A percentile compares a stretch with the other conserved stretches of the same genome.
These are phyloP conservation scores for Hypselothyrea guttata DNA, from an alignment of 2,888 invertebrate genomes.

Conservation along the genomic window DNA sequence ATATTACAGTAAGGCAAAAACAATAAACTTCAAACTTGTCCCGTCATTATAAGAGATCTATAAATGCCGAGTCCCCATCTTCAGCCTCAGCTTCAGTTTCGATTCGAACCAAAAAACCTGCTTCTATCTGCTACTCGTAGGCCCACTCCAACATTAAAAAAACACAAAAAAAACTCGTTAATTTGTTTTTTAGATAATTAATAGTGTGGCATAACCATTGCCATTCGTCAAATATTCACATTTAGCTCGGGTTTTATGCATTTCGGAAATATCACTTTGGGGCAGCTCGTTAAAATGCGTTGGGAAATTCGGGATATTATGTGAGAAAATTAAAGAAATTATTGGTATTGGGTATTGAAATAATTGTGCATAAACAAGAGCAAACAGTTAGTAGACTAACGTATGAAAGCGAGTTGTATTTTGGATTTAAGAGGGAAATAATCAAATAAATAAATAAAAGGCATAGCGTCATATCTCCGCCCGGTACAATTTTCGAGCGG, in stretches of 20 bases:
- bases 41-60: constrained; percentile 11
- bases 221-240: constrained; percentile 23
- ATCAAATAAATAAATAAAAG: too few species aligned
- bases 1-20: background rate
- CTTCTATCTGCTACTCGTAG: constrained; percentile 11
- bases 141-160: background rate
- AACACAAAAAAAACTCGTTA: constrained; percentile 5
- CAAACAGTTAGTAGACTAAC: too few species aligned
- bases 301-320: constrained; percentile 3
- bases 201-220: constrained; percentile 7
- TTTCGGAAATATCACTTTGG: constrained; percentile 15
- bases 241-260: constrained; percentile 10
- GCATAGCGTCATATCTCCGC: too few species aligned
- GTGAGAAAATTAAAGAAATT: too few species aligned
- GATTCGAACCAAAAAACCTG: background rate
- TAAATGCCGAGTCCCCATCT: background rate
- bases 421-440: too few species aligned
- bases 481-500: too few species aligned
- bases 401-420: too few species aligned
- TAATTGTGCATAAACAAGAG: too few species aligned
- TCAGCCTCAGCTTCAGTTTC: too few species aligned
- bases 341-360: too few species aligned
- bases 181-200: constrained; percentile 10
- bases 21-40: constrained; percentile 23
- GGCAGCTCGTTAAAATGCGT: constrained; percentile 10